phyloP scores from a whole-genome alignment of 2,113 vertebrate species.

The Dasyornis broadbenti region DNA sequence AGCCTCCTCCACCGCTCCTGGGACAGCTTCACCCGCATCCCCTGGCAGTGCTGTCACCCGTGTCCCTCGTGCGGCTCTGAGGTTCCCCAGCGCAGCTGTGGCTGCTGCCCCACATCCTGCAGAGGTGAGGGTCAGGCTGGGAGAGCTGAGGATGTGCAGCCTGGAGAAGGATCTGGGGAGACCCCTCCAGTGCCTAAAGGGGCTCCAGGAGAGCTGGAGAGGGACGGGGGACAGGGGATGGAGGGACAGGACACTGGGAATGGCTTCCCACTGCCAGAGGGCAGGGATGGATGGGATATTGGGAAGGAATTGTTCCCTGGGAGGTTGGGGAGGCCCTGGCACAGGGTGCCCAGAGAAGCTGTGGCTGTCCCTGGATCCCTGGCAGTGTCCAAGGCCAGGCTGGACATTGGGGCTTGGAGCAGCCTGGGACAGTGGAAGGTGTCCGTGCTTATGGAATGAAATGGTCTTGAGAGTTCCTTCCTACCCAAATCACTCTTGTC shows the following conservation, averaged over 20 bases:
- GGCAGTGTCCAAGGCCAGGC: rapidly evolving
- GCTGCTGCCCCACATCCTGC: neutral
- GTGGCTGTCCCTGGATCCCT: neutral
- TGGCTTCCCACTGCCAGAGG: neutral
- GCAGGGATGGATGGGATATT: rapidly evolving
- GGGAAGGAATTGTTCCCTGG: neutral
- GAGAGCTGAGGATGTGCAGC: neutral
- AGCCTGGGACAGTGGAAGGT: rapidly evolving
- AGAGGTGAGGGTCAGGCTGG: neutral
- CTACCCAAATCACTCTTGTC: neutral
- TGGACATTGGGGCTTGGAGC: neutral
- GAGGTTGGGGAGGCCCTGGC: neutral
- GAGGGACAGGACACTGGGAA: neutral
- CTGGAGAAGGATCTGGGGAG: neutral
- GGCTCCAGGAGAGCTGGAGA: neutral
- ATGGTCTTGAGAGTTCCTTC: neutral
- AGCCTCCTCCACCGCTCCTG: neutral
- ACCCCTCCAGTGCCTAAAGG: rapidly evolving
- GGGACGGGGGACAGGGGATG: rapidly evolving
- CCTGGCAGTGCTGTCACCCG: neutral
- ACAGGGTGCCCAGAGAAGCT: neutral
- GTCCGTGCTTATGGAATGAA: neutral
- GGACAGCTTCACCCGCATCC: rapidly evolving
- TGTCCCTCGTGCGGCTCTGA: neutral
- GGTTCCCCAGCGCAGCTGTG: neutral